A percentile compares a stretch with the other conserved stretches of the same genome.
Evolutionary conservation across 2,888 invertebrate genomes (phyloP).

Genomic region (Caradrina clavipalpis): DNA sequence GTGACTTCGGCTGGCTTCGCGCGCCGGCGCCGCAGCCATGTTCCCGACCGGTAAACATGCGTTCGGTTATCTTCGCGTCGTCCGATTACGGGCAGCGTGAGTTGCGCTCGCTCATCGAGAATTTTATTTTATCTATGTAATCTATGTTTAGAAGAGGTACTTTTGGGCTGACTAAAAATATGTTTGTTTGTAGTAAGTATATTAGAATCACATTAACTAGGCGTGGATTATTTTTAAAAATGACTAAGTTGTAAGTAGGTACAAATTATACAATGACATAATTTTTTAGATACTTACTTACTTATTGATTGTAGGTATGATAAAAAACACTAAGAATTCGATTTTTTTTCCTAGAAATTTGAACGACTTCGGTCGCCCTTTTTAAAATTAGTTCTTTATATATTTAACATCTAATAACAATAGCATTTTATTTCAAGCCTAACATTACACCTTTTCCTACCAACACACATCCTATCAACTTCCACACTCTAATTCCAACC

Average conservation of each 20-base stretch:
- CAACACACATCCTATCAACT: background rate
- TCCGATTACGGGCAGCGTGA: background rate
- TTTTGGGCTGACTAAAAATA: background rate
- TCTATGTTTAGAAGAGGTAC: background rate
- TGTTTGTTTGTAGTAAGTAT: background rate
- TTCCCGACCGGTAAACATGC: constrained; percentile 28
- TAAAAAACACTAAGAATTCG: no score
- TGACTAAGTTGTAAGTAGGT: no score
- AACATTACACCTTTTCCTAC: constrained; percentile 16
- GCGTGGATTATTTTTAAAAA: no score
- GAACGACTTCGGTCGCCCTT: no score
- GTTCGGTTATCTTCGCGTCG: constrained; percentile 49
- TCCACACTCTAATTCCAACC: constrained; percentile 7
- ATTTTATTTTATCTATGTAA: no score
- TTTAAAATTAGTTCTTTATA: no score
- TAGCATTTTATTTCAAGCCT: constrained; percentile 30
- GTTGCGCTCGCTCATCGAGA: constrained; percentile 34
- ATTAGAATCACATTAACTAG: no score
- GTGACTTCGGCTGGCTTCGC: constrained; percentile 26
- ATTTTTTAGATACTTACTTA: no score
- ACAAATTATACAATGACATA: no score
- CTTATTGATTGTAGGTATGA: no score
- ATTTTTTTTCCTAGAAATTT: no score
- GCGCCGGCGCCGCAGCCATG: background rate
- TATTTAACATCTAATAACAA: background rate